A percentile compares a stretch with the other conserved stretches of the same genome.
Conservation (phyloP, 2,797 vertebrate genomes). For the Peromyscus eremicus region DNA sequence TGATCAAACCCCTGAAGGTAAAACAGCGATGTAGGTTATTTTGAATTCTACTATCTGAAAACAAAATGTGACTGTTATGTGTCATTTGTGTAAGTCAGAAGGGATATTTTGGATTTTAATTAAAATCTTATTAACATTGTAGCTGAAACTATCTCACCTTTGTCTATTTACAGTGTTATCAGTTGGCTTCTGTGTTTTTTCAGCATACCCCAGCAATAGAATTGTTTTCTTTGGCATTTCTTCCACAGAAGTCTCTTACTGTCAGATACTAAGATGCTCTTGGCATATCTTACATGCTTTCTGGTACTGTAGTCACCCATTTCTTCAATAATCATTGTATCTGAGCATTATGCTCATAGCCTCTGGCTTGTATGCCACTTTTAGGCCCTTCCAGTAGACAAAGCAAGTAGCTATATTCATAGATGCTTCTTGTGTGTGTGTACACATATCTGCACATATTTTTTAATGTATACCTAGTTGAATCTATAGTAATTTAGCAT, state of each 20-base stretch:
- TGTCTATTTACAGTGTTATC: not conserved
- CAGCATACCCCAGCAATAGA: not conserved
- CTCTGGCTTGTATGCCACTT: not conserved
- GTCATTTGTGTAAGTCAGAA: not conserved
- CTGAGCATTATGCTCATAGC: not conserved
- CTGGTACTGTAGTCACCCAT: not conserved
- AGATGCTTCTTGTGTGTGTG: not conserved
- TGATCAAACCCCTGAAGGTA: not conserved
- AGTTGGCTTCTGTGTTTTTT: not conserved
- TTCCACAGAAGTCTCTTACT: not conserved
- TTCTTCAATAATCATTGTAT: not conserved
- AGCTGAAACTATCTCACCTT: not conserved
- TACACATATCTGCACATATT: not conserved
- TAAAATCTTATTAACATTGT: not conserved
- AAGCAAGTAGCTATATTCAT: not conserved
- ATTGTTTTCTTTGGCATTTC: not conserved
- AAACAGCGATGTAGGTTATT: not conserved
- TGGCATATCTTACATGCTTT: not conserved
- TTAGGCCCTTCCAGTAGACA: not conserved
- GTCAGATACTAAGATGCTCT: not conserved
- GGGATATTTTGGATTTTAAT: not conserved
- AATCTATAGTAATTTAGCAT: not conserved
- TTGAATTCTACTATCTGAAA: not conserved
- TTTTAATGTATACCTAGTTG: not conserved
- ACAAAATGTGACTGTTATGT: not conserved